Conservation (phyloP, 2,113 vertebrate species). For the Pycnonotus jocosus region DNA sequence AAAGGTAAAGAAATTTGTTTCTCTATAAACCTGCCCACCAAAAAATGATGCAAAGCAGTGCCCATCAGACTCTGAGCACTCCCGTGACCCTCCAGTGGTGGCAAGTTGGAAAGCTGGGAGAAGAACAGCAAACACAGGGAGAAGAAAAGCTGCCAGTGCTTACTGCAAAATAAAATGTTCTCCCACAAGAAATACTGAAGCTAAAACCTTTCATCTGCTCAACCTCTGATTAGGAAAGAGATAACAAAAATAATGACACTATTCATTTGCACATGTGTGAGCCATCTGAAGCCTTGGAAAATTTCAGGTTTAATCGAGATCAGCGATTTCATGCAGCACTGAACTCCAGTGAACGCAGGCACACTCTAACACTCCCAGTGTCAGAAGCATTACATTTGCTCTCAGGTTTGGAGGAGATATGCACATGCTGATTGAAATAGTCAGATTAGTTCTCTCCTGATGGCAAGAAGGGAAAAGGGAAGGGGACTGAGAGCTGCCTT, state of each 20-base stretch:
- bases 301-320: background rate
- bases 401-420: background rate
- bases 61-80: background rate
- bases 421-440: background rate
- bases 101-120: background rate
- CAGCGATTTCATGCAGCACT: background rate
- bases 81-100: fast-evolving
- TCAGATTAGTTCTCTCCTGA: background rate
- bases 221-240: background rate
- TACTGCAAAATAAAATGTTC: background rate
- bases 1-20: background rate
- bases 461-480: background rate
- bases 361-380: background rate
- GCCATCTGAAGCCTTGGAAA: background rate
- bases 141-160: background rate
- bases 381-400: background rate
- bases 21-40: background rate
- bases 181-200: background rate
- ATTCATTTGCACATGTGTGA: background rate
- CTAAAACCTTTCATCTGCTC: background rate
- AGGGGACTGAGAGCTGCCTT: background rate
- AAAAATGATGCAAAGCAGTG: background rate
- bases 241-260: background rate
- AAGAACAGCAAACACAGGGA: fast-evolving
- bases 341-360: fast-evolving